Evolutionary conservation across 2,888 invertebrate species (phyloP).

Genomic region (Mechanitis mazaeus): DNA sequence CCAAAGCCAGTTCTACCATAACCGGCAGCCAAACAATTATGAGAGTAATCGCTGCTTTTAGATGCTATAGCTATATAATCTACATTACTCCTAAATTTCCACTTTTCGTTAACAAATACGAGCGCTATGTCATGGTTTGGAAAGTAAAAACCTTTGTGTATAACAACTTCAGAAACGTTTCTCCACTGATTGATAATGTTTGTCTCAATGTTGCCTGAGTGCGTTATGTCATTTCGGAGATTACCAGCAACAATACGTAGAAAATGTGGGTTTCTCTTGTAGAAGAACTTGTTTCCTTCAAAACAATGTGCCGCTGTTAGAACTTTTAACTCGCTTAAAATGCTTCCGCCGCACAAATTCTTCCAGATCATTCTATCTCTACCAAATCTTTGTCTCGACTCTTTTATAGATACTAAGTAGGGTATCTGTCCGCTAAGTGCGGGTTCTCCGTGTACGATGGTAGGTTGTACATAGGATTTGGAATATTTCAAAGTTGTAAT

Average conservation of each 20-base stretch:
- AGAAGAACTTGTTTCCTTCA: slow-evolving; percentile 45
- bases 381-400: slow-evolving; percentile 27
- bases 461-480: slow-evolving; percentile 38
- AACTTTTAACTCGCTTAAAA: slow-evolving; percentile 42
- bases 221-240: slow-evolving; percentile 34
- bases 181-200: slow-evolving; percentile 36
- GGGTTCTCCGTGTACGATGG: slow-evolving; percentile 46
- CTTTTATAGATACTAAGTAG: slow-evolving; percentile 55
- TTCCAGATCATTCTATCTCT: slow-evolving; percentile 36
- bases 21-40: slow-evolving; percentile 43
- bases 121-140: slow-evolving; percentile 51
- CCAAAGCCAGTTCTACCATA: slow-evolving; percentile 40
- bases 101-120: slow-evolving; percentile 33
- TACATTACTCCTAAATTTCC: slow-evolving; percentile 37
- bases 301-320: slow-evolving; percentile 63
- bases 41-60: slow-evolving; percentile 36
- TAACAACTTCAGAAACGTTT: slow-evolving; percentile 26
- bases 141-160: slow-evolving; percentile 37
- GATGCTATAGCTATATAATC: slow-evolving; percentile 35
- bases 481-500: slow-evolving; percentile 53
- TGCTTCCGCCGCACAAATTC: slow-evolving; percentile 56
- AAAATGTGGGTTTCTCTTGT: slow-evolving; percentile 29
- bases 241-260: slow-evolving; percentile 50
- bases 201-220: slow-evolving; percentile 38
- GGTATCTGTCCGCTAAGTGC: slow-evolving; percentile 42